Percentiles rank a stretch among this genome's conserved stretches.
Evolutionary conservation across 2,113 vertebrate genomes (phyloP).

Genomic region (Cololabis saira): DNA sequence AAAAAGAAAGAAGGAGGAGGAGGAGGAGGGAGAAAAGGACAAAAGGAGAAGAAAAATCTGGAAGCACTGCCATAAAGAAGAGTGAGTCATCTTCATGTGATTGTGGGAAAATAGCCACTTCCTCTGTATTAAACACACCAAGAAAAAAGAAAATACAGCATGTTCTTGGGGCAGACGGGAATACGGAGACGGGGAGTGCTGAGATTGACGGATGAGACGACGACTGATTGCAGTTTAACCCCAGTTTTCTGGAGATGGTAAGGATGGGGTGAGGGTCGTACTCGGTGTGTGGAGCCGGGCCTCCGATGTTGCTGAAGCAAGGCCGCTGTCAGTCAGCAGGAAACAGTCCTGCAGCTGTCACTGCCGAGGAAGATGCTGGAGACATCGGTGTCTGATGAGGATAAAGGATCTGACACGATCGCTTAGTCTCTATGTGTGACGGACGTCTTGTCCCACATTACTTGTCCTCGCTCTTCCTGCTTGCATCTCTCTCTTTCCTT

Average conservation of each 20-base stretch:
- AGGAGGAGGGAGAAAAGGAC: constrained; percentile 29
- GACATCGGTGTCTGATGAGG: constrained; percentile 34
- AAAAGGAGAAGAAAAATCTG: constrained; percentile 70
- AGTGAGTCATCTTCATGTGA: constrained; percentile 77
- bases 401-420: constrained; percentile 13
- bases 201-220: too few species aligned
- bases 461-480: constrained; percentile 14
- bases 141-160: constrained; percentile 17
- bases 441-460: constrained; percentile 15
- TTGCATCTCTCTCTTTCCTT: not conserved
- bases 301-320: too few species aligned
- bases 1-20: not conserved
- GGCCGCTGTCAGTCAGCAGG: constrained; percentile 14
- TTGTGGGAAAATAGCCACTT: constrained; percentile 75
- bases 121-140: constrained; percentile 56
- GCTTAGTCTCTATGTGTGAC: too few species aligned
- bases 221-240: too few species aligned
- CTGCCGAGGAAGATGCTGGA: constrained; percentile 45
- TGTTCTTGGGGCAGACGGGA: constrained; percentile 4
- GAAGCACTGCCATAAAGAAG: constrained; percentile 54
- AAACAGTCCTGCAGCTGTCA: not conserved
- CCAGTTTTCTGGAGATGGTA: too few species aligned
- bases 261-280: too few species aligned
- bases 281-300: too few species aligned
- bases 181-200: too few species aligned